These are phyloP conservation scores for Meloidogyne hapla DNA, from an alignment of 1,140 invertebrate genomes.

Conservation along the genomic window DNA sequence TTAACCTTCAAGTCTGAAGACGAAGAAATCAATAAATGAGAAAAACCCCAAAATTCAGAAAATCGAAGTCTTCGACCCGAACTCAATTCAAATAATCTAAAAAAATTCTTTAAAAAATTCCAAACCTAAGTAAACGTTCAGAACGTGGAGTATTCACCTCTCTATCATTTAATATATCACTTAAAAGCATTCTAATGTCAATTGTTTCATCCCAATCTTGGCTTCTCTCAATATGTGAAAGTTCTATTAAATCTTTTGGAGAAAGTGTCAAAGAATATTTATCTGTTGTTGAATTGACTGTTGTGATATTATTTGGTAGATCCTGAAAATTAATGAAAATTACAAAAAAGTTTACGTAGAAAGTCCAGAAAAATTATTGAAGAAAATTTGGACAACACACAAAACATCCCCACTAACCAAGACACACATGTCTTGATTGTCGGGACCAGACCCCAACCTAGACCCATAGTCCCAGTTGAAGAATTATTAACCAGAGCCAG, in stretches of 20 bases:
- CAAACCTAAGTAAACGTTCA: neutral
- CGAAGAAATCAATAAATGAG: too few species aligned
- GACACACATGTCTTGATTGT: too few species aligned
- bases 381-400: too few species aligned
- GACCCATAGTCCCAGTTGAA: too few species aligned
- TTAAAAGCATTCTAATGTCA: neutral
- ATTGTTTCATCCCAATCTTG: neutral
- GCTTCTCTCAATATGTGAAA: neutral
- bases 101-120: neutral
- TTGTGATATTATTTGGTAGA: neutral
- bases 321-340: neutral
- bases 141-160: neutral
- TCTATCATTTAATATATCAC: slow-evolving; percentile 6
- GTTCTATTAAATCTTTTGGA: slow-evolving; percentile 4
- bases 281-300: neutral
- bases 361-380: too few species aligned
- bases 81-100: neutral
- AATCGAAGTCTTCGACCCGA: too few species aligned
- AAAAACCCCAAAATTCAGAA: too few species aligned
- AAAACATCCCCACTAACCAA: too few species aligned
- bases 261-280: neutral
- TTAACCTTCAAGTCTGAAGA: too few species aligned
- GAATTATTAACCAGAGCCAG: too few species aligned
- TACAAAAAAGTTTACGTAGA: too few species aligned
- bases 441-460: too few species aligned